Evolutionary conservation across 1,140 invertebrate genomes (phyloP).

Genomic region (Macrobrachium rosenbergii): DNA sequence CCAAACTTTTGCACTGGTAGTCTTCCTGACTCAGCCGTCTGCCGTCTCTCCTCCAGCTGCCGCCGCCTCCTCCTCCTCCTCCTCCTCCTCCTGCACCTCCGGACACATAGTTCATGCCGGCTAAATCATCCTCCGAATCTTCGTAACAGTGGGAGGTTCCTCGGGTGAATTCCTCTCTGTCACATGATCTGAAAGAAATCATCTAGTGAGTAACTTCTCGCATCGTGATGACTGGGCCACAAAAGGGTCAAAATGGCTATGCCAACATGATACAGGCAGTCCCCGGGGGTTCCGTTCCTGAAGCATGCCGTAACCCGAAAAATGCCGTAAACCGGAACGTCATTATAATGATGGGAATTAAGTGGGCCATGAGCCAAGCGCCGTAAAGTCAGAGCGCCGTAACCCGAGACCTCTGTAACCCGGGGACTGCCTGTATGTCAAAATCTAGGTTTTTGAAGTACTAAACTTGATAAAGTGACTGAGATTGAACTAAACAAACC

Average conservation of each 20-base stretch:
- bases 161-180: constrained; percentile 41
- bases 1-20: constrained; percentile 12
- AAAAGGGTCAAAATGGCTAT: too few species aligned
- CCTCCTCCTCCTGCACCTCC: constrained; percentile 26
- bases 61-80: neutral
- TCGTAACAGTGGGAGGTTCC: constrained; percentile 39
- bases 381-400: too few species aligned
- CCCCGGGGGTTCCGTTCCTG: too few species aligned
- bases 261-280: too few species aligned
- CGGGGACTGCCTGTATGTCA: neutral
- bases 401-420: neutral
- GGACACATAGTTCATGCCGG: neutral
- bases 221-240: neutral
- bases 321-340: too few species aligned
- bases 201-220: neutral
- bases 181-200: constrained; percentile 32
- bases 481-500: too few species aligned
- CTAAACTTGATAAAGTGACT: too few species aligned
- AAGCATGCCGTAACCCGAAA: too few species aligned
- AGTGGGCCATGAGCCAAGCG: too few species aligned
- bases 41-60: neutral
- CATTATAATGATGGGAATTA: too few species aligned
- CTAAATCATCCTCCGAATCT: constrained; percentile 53
- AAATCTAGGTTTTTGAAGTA: too few species aligned
- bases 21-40: constrained; percentile 16